These are phyloP conservation scores for Nicator chloris DNA, from an alignment of 2,113 vertebrate genomes.

Conservation along the genomic window DNA sequence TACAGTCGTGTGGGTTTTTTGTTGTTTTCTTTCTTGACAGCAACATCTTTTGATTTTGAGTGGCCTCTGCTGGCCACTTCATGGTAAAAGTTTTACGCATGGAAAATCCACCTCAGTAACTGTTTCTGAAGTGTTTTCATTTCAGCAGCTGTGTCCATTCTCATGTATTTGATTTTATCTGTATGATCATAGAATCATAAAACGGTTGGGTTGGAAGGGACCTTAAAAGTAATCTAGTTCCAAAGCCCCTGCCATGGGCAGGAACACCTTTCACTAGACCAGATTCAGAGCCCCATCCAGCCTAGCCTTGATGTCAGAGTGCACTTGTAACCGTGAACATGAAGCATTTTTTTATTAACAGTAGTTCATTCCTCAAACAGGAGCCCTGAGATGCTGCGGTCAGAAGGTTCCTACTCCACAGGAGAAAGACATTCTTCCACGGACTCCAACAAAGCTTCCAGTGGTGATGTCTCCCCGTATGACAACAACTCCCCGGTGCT, in stretches of 20 bases:
- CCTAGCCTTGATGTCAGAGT: neutral
- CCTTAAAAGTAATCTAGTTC: neutral
- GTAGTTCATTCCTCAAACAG: conserved; percentile 66
- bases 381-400: conserved; percentile 74
- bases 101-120: neutral
- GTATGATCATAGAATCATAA: neutral
- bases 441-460: conserved; percentile 89
- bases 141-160: neutral
- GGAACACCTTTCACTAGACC: neutral
- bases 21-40: neutral
- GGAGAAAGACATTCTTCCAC: conserved; percentile 84
- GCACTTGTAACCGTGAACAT: neutral
- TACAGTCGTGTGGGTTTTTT: neutral
- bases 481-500: conserved; percentile 96
- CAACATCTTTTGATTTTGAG: conserved; percentile 55
- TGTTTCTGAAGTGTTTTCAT: conserved; percentile 9
- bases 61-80: conserved; percentile 58
- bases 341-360: neutral
- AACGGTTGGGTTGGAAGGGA: neutral
- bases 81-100: conserved; percentile 9
- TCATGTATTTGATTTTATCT: neutral
- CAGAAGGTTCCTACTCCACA: conserved; percentile 77
- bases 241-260: neutral
- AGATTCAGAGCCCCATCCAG: neutral
- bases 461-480: conserved; percentile 93